Evolutionary conservation across 2,888 invertebrate genomes (phyloP).

Genomic region (Spialia ferax): DNA sequence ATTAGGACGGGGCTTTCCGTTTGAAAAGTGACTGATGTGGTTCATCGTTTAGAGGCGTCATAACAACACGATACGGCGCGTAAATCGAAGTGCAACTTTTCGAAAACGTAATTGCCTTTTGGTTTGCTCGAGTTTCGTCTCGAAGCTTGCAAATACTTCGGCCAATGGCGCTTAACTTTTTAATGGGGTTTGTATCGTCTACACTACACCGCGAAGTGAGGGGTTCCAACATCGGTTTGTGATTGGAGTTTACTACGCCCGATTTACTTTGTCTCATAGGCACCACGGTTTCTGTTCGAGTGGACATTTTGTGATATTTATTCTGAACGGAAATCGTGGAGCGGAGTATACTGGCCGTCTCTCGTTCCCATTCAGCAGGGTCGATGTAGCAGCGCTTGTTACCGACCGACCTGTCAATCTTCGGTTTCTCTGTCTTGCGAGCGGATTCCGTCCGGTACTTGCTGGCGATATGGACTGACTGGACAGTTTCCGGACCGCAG

Average conservation of each 20-base stretch:
- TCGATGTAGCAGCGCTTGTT: conserved; percentile 85
- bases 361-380: conserved; percentile 83
- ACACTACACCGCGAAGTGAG: conserved; percentile 60
- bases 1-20: conserved; percentile 50
- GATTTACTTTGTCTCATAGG: conserved; percentile 71
- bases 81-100: conserved; percentile 77
- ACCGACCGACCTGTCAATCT: conserved; percentile 79
- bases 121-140: conserved; percentile 67
- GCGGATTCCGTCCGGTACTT: conserved; percentile 81
- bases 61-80: conserved; percentile 70
- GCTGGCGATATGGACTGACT: conserved; percentile 55
- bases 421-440: conserved; percentile 69
- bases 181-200: conserved; percentile 68
- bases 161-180: conserved; percentile 78
- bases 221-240: conserved; percentile 59
- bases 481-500: conserved; percentile 68
- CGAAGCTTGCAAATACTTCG: conserved; percentile 75
- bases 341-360: conserved; percentile 84
- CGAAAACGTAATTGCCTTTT: conserved; percentile 71
- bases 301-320: conserved; percentile 63
- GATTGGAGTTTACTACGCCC: conserved; percentile 57
- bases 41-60: conserved; percentile 70
- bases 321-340: conserved; percentile 80
- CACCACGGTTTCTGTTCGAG: conserved; percentile 60
- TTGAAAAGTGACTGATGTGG: conserved; percentile 53